phyloP scores from a whole-genome alignment of 2,797 vertebrate species.

The Notolabrus celidotus region DNA sequence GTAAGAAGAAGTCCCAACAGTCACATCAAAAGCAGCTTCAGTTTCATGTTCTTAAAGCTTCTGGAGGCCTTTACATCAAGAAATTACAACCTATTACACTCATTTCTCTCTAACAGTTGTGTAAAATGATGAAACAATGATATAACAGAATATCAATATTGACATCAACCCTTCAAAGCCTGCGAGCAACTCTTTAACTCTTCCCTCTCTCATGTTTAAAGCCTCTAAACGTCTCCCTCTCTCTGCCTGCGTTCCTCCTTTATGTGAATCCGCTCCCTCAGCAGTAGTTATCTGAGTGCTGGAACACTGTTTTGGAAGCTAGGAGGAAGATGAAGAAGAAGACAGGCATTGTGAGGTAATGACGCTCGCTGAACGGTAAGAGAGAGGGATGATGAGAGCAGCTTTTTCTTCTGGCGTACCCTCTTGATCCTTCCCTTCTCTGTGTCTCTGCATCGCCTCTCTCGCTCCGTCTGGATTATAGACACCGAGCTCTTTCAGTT shows the following conservation, averaged over 20 bases:
- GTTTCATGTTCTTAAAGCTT: no score
- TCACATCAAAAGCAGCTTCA: no score
- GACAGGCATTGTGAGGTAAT: constrained; percentile 59
- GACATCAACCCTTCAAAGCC: constrained; percentile 6
- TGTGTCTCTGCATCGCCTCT: constrained; percentile 43
- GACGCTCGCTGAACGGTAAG: constrained; percentile 58
- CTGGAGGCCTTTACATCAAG: neutral
- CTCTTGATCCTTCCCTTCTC: constrained; percentile 62
- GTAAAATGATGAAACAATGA: neutral
- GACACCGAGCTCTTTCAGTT: constrained; percentile 59
- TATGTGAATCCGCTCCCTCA: constrained; percentile 52
- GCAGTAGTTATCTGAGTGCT: constrained; percentile 42
- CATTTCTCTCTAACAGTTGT: neutral
- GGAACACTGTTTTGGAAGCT: constrained; percentile 47
- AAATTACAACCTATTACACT: neutral
- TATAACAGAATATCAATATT: neutral
- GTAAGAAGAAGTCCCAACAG: no score
- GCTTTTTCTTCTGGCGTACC: constrained; percentile 48
- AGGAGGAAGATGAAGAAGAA: constrained; percentile 30
- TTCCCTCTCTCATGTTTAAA: constrained; percentile 18
- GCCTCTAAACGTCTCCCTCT: constrained; percentile 28
- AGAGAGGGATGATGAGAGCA: constrained; percentile 67
- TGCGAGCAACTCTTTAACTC: neutral
- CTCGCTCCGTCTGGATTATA: constrained; percentile 66
- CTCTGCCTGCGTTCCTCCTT: constrained; percentile 11